Percentiles rank a stretch among this genome's conserved stretches.
Evolutionary conservation across 2,797 vertebrate species (phyloP).

Genomic region (Enteromius mattozi): DNA sequence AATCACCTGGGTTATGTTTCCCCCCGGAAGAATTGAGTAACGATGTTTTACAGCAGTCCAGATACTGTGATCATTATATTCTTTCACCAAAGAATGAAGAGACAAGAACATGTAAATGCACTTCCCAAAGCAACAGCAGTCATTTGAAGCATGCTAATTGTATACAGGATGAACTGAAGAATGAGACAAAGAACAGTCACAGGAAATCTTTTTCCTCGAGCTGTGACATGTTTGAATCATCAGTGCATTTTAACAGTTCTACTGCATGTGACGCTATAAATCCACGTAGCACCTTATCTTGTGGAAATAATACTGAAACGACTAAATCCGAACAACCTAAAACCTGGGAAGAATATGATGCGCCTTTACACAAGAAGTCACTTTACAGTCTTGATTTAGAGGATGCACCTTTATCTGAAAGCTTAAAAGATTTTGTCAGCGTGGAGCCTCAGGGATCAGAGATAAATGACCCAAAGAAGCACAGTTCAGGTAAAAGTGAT

Average conservation of each 20-base stretch:
- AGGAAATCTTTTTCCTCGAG: not conserved
- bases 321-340: not conserved
- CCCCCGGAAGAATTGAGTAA: not conserved
- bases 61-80: not conserved
- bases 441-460: conserved; percentile 2
- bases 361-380: conserved; percentile 27
- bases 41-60: conserved; percentile 1
- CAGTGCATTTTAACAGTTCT: not conserved
- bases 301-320: conserved; percentile 11
- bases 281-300: not conserved
- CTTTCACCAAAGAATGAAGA: not conserved
- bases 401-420: conserved; percentile 53
- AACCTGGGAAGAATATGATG: not conserved
- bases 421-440: conserved; percentile 40
- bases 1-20: conserved; percentile 35
- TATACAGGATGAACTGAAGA: conserved; percentile 16
- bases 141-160: not conserved
- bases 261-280: not conserved
- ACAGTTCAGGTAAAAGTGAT: not conserved
- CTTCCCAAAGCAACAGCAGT: not conserved
- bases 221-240: conserved; percentile 35
- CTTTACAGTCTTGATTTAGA: conserved; percentile 34
- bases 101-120: conserved; percentile 1
- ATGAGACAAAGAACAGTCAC: not conserved
- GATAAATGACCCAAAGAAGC: not conserved